Conservation (phyloP, 2,797 vertebrate species). For the Rhinogobio ventralis region DNA sequence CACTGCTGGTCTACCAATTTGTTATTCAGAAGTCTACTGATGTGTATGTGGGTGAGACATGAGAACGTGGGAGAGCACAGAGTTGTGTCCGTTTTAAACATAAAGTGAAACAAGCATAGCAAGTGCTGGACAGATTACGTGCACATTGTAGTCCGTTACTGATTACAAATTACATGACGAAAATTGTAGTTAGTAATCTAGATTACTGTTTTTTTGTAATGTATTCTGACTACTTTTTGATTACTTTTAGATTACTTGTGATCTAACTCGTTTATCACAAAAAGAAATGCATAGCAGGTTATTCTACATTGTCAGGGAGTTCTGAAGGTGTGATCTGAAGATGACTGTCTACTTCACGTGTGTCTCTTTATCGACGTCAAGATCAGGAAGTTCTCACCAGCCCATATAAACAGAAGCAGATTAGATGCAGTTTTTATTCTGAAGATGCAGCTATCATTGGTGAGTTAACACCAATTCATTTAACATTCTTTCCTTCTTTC, state of each 20-base stretch:
- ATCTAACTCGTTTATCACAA: neutral
- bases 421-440: slow-evolving; percentile 1
- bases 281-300: neutral
- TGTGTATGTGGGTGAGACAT: neutral
- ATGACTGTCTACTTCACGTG: slow-evolving; percentile 1
- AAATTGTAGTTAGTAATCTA: neutral
- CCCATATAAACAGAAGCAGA: slow-evolving; percentile 27
- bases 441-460: slow-evolving; percentile 52
- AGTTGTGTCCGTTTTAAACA: neutral
- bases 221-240: neutral
- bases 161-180: neutral
- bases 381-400: slow-evolving; percentile 29
- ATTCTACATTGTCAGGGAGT: neutral
- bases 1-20: neutral
- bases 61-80: neutral
- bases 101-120: neutral
- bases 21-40: neutral
- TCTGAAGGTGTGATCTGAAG: neutral
- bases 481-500: neutral
- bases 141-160: neutral
- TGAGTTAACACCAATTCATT: slow-evolving; percentile 30
- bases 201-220: neutral
- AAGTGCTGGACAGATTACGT: too few species aligned
- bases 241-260: neutral
- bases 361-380: slow-evolving; percentile 29